Conservation (phyloP, 2,797 vertebrate species). For the Okamejei kenojei region DNA sequence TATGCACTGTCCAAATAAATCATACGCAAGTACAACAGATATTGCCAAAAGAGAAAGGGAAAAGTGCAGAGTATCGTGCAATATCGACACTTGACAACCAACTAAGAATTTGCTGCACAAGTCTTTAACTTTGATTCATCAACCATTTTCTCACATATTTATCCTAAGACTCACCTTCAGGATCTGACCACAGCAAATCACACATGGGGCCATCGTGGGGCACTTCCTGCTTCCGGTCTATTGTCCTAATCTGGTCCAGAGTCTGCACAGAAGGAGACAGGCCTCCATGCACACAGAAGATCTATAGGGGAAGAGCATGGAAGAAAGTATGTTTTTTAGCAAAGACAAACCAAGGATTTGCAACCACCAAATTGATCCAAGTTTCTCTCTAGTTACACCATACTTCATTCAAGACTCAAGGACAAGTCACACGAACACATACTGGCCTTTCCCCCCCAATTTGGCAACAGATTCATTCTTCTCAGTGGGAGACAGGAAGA, state of each 20-base stretch:
- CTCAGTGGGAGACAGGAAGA: background rate
- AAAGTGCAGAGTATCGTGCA: too few relatives aligned
- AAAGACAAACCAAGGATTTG: background rate
- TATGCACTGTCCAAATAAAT: too few relatives aligned
- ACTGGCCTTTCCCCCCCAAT: background rate
- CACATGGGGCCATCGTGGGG: slow-evolving; percentile 95
- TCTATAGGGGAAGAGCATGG: slow-evolving; percentile 53
- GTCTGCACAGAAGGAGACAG: slow-evolving; percentile 93
- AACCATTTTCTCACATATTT: background rate
- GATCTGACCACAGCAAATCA: slow-evolving; percentile 90
- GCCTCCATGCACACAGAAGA: slow-evolving; percentile 90
- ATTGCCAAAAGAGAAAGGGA: too few relatives aligned
- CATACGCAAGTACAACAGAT: too few relatives aligned
- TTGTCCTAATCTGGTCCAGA: slow-evolving; percentile 89
- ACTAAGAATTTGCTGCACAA: background rate
- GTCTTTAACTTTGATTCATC: background rate
- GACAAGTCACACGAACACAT: background rate
- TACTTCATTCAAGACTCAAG: background rate
- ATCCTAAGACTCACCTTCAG: slow-evolving; percentile 69
- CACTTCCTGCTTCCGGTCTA: slow-evolving; percentile 92
- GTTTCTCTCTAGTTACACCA: background rate
- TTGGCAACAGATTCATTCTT: background rate
- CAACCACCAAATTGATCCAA: background rate
- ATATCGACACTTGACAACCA: too few relatives aligned
- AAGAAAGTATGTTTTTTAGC: background rate